Evolutionary conservation across 2,888 invertebrate genomes (phyloP), one percentile per base, ranked within the genome.

Genomic region (Tyria jacobaeae): DNA sequence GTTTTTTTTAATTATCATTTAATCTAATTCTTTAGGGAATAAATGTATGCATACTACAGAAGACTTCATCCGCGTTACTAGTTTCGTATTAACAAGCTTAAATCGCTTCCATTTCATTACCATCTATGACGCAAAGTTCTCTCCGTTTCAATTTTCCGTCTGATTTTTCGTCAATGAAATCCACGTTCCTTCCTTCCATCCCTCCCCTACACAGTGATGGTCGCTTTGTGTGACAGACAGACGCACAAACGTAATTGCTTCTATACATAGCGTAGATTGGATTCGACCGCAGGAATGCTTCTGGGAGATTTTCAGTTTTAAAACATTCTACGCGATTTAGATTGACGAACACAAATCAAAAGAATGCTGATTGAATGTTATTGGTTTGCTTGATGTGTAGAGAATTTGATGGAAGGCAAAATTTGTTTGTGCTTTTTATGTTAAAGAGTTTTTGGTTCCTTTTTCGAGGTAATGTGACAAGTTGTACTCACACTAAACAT

Each of bases 211-310:
- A 41, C 62, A 71, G 59, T 68, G 71, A 66, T 65, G 68, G 57
- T 48, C 71, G 60, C 78, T 75, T 73, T 75, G 76, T 76, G 76
- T 48, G 62, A 56, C 70, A 78, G 78, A 75, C 75, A 78, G 78
- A 57, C 63, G 62, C 61, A n/a, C 70, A 64, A 63, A 64, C 73
- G 73, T 76, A 76, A 76, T 76, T 78, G 76, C 62, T 78, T 75
- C 70, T 68, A 62, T 75, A 66, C 69, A 70, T 65, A 66, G 60
- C 59, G 66, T 58, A 66, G 70, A 73, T 73, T 76, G 76, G 67
- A 73, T 76, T 64, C 62, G 66, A 71, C 53, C 56, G 62, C 12
- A 15, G 39, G 48, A 54, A 60, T 50, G 39, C 55, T 53, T 55
- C 55, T 25, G 55, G 41, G 24, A 41, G 17, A 34, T 44, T 55